Base-by-base conservation (phyloP, 2,888 invertebrate genomes). In the Enchytraeus crypticus region DNA sequence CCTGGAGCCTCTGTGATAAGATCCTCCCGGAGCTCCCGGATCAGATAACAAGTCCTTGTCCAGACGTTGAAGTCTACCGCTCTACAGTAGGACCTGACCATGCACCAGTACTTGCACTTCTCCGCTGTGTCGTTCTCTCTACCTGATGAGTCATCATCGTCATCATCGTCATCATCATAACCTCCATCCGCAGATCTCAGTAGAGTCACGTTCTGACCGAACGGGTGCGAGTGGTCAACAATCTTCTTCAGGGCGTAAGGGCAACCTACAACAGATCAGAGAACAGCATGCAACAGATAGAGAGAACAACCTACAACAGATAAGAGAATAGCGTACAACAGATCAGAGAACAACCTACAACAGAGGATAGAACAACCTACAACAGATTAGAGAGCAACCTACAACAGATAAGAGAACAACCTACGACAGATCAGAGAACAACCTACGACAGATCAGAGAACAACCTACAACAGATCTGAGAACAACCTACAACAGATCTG, bases 71-170 rank as follows among this genome's bases (percentile, higher is more conserved):
- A 67, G 61, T 67, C 67, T 4, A 67, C 66, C 11, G 53, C 67
- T 29, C 46, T 29, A 32, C 64, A 64, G 46, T 46, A 64, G 14
- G 64, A 60, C 14, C 62, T 45, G 30, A 57, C 51, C 21, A 64
- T 33, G 53, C 66, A 66, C 66, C 66, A 66, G 47, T 32, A 49
- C 51, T 66, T 66, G 54, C 66, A 66, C 54, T 51, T 34, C 51
- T 66, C 66, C 3, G 51, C 29, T 30, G 60, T 54, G 18, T 45
- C 53, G 34, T 51, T 57, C 32, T 57, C 46, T n/a, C 26, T 32
- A 18, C 38, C 38, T 38, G 38, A 11, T 18, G 8, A 8, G 11
- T 18, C 38, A 8, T 38, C 11, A 8, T 18, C 8, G 11, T 18
- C 38, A 8, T 18, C 38, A 8, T 38, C 38, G 38, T 38, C 18